Evolutionary conservation across 2,888 invertebrate genomes (phyloP).

Genomic region (Drosophila monieri): DNA sequence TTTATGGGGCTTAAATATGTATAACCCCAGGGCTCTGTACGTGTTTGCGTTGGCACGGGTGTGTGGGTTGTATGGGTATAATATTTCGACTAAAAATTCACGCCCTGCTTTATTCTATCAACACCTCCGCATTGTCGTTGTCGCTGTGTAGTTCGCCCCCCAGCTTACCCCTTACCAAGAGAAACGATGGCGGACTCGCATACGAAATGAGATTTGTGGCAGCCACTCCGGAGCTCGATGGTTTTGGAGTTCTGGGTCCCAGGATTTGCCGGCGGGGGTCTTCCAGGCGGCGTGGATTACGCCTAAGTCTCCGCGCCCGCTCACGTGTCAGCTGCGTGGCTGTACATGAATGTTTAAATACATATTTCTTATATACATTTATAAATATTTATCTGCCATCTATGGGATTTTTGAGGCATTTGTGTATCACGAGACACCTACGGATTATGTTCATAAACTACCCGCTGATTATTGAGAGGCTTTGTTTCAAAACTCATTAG

Average conservation of each 20-base stretch:
- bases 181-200: conserved; percentile 57
- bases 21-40: conserved; percentile 67
- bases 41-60: conserved; percentile 45
- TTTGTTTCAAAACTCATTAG: neutral
- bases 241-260: conserved; percentile 19
- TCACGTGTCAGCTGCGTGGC: conserved; percentile 27
- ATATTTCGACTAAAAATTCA: conserved; percentile 71
- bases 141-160: conserved; percentile 34
- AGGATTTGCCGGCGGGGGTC: conserved; percentile 44
- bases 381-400: neutral
- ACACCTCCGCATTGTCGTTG: conserved; percentile 71
- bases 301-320: conserved; percentile 37
- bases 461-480: neutral
- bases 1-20: conserved; percentile 78
- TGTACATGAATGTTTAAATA: conserved; percentile 27
- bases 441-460: neutral
- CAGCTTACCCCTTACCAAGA: conserved; percentile 17
- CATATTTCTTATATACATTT: conserved; percentile 14
- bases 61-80: conserved; percentile 19
- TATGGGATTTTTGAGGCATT: neutral
- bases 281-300: conserved; percentile 22
- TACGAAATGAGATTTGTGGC: conserved; percentile 72
- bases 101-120: conserved; percentile 72
- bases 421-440: neutral
- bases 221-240: conserved; percentile 21